Conservation (phyloP, 53 echinoderm and acorn worm species). For the Echinarachnius parma region DNA sequence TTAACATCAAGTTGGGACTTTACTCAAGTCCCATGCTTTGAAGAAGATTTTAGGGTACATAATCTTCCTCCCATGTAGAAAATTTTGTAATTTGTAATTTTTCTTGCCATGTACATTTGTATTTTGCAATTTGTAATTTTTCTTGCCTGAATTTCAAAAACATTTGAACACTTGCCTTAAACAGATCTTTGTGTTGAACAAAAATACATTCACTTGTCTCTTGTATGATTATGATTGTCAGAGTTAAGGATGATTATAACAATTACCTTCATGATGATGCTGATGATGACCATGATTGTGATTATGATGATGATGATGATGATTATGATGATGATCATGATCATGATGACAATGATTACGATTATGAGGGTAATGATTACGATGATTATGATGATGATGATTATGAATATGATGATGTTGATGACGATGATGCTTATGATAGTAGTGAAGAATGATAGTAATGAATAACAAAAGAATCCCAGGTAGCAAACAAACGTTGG, state of each 20-base stretch:
- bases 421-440: slow-evolving; percentile 23
- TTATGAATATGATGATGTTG: too few species aligned
- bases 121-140: slow-evolving; percentile 14
- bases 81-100: slow-evolving; percentile 18
- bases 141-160: slow-evolving; percentile 15
- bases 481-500: too few species aligned
- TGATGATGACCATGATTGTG: slow-evolving; percentile 6
- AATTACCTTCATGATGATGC: slow-evolving; percentile 21
- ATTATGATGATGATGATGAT: slow-evolving; percentile 1
- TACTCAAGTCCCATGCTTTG: slow-evolving; percentile 21
- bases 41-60: slow-evolving; percentile 25
- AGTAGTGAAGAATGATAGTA: slow-evolving; percentile 21
- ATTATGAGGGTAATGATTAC: too few species aligned
- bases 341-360: too few species aligned
- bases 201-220: slow-evolving; percentile 19
- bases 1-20: slow-evolving; percentile 22
- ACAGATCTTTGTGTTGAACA: slow-evolving; percentile 19
- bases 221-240: slow-evolving; percentile 22
- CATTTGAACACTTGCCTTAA: slow-evolving; percentile 6
- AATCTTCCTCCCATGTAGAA: slow-evolving; percentile 10
- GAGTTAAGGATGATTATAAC: slow-evolving; percentile 15
- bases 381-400: too few species aligned
- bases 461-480: slow-evolving; percentile 24
- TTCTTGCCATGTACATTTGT: slow-evolving; percentile 19
- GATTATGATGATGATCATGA: not conserved